Conservation (phyloP, 2,113 vertebrate species). For the Prunella himalayana region DNA sequence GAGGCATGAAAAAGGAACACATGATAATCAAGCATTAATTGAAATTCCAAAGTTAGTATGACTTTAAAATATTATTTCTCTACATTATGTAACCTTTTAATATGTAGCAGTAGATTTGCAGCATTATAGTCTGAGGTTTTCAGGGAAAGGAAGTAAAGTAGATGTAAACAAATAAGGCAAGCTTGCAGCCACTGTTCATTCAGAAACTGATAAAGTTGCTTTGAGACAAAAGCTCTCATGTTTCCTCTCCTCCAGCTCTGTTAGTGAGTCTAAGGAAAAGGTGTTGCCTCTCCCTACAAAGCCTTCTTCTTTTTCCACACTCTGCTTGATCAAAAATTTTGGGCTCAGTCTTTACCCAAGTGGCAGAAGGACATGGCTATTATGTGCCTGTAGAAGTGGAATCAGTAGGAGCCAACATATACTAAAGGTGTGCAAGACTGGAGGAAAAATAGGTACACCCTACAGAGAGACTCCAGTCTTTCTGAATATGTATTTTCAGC, state of each 20-base stretch:
- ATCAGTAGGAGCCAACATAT: not conserved
- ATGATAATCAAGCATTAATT: not conserved
- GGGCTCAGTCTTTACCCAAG: not conserved
- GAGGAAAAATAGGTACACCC: not conserved
- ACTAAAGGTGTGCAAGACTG: not conserved
- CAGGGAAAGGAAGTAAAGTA: not conserved
- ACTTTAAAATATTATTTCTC: not conserved
- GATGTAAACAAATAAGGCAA: not conserved
- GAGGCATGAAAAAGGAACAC: not conserved
- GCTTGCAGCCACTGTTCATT: not conserved
- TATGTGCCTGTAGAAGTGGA: not conserved
- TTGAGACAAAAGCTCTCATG: not conserved
- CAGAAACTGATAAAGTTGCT: not conserved
- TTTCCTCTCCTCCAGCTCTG: not conserved
- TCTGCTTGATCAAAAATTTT: not conserved
- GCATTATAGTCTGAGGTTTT: not conserved
- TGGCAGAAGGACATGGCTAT: not conserved
- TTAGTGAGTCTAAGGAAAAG: not conserved
- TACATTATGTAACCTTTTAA: not conserved
- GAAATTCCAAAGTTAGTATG: not conserved
- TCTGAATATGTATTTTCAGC: not conserved
- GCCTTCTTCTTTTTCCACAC: not conserved
- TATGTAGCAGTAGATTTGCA: not conserved
- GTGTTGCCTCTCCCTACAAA: not conserved
- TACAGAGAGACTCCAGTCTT: not conserved